Conservation (phyloP, 2,797 vertebrate species). For the Crypturellus tataupa region DNA sequence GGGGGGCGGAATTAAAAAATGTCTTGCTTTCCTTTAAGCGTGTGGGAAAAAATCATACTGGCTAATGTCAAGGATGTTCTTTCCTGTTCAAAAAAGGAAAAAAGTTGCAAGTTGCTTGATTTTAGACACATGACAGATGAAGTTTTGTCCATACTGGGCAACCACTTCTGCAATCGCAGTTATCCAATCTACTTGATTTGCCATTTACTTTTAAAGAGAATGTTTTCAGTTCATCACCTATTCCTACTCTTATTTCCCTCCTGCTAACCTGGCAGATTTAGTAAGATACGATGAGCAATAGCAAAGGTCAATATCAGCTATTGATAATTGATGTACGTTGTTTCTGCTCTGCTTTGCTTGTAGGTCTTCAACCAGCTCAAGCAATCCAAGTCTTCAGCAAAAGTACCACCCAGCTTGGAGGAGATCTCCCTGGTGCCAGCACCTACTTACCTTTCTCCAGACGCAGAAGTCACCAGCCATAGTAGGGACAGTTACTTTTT, state of each 20-base stretch:
- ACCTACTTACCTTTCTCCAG: conserved; percentile 77
- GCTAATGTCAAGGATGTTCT: background rate
- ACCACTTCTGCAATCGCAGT: background rate
- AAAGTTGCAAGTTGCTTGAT: background rate
- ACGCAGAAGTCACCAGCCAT: conserved; percentile 76
- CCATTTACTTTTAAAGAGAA: background rate
- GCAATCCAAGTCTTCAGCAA: conserved; percentile 72
- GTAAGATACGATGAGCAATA: background rate
- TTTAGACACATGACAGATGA: background rate
- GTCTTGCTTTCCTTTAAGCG: background rate
- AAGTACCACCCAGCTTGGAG: conserved; percentile 66
- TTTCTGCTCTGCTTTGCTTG: conserved; percentile 29
- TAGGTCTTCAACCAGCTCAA: conserved; percentile 81
- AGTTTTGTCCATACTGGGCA: background rate
- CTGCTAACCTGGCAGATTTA: background rate
- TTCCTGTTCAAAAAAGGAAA: background rate
- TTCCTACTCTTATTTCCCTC: background rate
- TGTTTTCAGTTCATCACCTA: background rate
- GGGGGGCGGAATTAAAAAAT: background rate
- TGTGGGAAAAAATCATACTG: background rate
- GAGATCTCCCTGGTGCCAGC: conserved; percentile 73
- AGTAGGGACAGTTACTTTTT: conserved; percentile 76
- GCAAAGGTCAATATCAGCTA: background rate
- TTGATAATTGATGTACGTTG: background rate
- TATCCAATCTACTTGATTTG: background rate